Evolutionary conservation across 2,888 invertebrate genomes (phyloP).

Genomic region (Geotrupes spiniger): DNA sequence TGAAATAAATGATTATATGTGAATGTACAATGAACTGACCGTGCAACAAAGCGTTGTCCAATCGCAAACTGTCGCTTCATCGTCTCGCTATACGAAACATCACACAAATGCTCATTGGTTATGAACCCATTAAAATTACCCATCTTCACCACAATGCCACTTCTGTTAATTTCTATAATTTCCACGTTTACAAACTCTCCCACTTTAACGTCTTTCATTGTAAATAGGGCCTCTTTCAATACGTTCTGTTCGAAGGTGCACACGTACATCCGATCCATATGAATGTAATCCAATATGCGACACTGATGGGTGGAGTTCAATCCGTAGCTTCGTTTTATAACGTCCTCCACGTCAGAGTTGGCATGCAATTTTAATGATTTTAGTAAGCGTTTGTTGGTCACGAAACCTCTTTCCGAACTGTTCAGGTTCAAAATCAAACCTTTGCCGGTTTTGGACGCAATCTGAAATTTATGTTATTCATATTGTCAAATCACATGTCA

Average conservation of each 20-base stretch:
- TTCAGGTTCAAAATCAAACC: constrained; percentile 34
- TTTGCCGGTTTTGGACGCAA: constrained; percentile 6
- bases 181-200: constrained; percentile 58
- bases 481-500: too few relatives aligned
- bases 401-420: constrained; percentile 40
- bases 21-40: neutral
- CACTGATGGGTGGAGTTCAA: constrained; percentile 51
- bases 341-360: constrained; percentile 49
- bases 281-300: constrained; percentile 64
- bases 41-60: constrained; percentile 51
- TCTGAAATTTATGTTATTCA: constrained; percentile 29
- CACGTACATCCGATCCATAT: constrained; percentile 63
- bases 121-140: constrained; percentile 60
- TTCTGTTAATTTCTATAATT: constrained; percentile 52
- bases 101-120: constrained; percentile 58
- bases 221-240: constrained; percentile 58
- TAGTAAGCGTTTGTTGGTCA: constrained; percentile 40
- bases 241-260: constrained; percentile 62
- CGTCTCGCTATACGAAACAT: constrained; percentile 46
- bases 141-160: constrained; percentile 52
- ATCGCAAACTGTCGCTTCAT: constrained; percentile 56
- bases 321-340: constrained; percentile 53
- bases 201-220: constrained; percentile 51
- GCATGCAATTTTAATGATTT: constrained; percentile 41
- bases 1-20: constrained; percentile 10